Evolutionary conservation across 2,113 vertebrate species (phyloP), one percentile per base, ranked within the genome.

Genomic region (Carassius auratus): DNA sequence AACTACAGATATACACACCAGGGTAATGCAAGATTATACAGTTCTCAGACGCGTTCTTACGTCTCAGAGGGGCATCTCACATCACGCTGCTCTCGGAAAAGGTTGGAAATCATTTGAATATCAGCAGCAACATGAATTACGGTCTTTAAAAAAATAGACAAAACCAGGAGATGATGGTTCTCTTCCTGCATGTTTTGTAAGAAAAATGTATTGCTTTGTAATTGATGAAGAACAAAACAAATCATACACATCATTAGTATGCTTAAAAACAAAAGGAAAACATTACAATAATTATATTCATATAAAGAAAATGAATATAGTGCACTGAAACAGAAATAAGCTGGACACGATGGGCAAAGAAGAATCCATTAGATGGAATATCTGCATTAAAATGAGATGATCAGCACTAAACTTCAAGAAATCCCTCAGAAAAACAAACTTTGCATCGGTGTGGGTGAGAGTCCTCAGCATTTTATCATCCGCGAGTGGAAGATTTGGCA

Each of bases 1-100:
- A 93, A 92, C 93, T 93, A 94, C 92, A 94, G 90, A 94, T 94
- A 93, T 94, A 93, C 93, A 94, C 90, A 92, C 85, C 92, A 90
- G 77, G 74, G 64, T 85, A 82, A 88, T 42, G 36, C 76, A 74
- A 55, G 45, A 68, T 71, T 48, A 75, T 69, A 78, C 61, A 66
- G 38, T 23, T 33, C 59, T 84, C 42, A 17, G 21, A 74, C 5
- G 66, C 45, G 15, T 48, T 62, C 23, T 61, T 57, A 69, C 61
- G 73, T n/a, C 45, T 83, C 84, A 48, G 59, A 64, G 21, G 61
- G 38, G 13, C 57, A 10, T 59, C 76, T 77, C 48, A 2, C 50
- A 1, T 36, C 77, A 45, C 36, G 21, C 59, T 23, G 77, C 33
- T 42, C 59, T 66, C 75, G n/a, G 38, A 66, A 66, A 26, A 14